Conservation (phyloP, 2,797 vertebrate species). For the Gallinago stenura region DNA sequence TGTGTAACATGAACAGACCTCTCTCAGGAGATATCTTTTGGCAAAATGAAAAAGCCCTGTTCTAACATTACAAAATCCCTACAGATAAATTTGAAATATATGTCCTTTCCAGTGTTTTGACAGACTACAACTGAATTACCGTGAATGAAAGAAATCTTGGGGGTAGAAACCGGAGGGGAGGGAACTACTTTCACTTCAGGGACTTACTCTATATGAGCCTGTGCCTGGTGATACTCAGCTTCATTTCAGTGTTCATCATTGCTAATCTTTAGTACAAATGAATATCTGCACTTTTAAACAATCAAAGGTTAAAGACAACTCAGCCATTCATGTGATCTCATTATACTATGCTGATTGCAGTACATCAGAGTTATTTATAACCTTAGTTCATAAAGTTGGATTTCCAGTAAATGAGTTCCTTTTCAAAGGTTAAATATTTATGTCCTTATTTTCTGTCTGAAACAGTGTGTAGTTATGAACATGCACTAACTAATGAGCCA, state of each 20-base stretch:
- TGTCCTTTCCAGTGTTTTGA: constrained; percentile 65
- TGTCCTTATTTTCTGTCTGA: constrained; percentile 64
- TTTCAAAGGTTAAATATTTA: constrained; percentile 81
- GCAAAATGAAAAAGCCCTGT: constrained; percentile 43
- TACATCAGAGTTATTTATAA: constrained; percentile 74
- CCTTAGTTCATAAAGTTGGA: constrained; percentile 67
- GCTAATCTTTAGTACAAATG: constrained; percentile 42
- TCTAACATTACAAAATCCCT: constrained; percentile 56
- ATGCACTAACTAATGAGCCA: constrained; percentile 29
- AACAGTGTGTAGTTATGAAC: constrained; percentile 51
- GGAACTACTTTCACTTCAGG: neutral
- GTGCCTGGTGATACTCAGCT: constrained; percentile 22
- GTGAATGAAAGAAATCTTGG: neutral
- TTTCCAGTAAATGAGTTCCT: constrained; percentile 76
- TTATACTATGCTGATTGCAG: constrained; percentile 74
- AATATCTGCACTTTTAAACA: constrained; percentile 75
- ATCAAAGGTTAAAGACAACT: constrained; percentile 76
- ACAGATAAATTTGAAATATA: constrained; percentile 66
- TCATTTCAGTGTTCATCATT: constrained; percentile 7
- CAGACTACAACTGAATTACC: constrained; percentile 68
- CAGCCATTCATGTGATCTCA: constrained; percentile 71
- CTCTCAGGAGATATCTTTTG: constrained; percentile 28
- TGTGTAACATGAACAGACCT: constrained; percentile 20
- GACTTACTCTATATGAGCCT: constrained; percentile 32
- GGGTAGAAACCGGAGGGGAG: neutral